phyloP scores from a whole-genome alignment of 2,797 vertebrate species.

The Phyllotis vaccarum region DNA sequence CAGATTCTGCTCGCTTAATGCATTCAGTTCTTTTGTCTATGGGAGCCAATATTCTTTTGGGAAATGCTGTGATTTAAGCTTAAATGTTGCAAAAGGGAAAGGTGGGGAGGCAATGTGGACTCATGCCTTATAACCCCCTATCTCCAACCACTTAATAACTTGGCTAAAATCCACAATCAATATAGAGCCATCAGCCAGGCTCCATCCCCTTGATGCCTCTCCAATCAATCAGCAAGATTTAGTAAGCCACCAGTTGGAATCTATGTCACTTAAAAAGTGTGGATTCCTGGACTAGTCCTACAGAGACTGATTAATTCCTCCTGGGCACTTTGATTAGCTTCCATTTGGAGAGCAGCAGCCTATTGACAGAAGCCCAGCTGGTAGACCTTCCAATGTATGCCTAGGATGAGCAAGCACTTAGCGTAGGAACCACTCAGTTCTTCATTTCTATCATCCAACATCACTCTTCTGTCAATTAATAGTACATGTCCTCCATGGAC shows the following conservation, averaged over 20 bases:
- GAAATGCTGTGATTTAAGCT: constrained; percentile 80
- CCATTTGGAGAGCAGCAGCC: constrained; percentile 56
- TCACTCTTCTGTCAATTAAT: constrained; percentile 42
- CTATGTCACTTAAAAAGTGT: constrained; percentile 75
- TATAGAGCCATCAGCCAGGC: constrained; percentile 70
- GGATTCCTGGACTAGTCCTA: constrained; percentile 54
- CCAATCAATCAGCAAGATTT: constrained; percentile 78
- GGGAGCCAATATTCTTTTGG: constrained; percentile 76
- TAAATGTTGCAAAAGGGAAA: constrained; percentile 50
- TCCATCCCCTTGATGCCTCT: constrained; percentile 75
- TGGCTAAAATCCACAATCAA: constrained; percentile 85
- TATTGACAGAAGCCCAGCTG: constrained; percentile 59
- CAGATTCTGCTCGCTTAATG: constrained; percentile 69
- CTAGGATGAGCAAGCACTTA: not conserved
- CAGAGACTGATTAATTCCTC: constrained; percentile 71
- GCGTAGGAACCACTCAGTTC: not conserved
- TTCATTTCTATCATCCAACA: not conserved
- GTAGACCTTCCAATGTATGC: constrained; percentile 45
- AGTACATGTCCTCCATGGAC: not conserved
- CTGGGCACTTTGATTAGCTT: constrained; percentile 73
- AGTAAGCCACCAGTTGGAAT: constrained; percentile 71
- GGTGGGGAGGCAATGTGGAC: not conserved
- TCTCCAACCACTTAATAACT: constrained; percentile 84
- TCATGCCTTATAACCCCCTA: constrained; percentile 58
- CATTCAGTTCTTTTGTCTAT: constrained; percentile 33